Conservation (phyloP, 2,888 invertebrate genomes). For the Drosophila flavopinicola region DNA sequence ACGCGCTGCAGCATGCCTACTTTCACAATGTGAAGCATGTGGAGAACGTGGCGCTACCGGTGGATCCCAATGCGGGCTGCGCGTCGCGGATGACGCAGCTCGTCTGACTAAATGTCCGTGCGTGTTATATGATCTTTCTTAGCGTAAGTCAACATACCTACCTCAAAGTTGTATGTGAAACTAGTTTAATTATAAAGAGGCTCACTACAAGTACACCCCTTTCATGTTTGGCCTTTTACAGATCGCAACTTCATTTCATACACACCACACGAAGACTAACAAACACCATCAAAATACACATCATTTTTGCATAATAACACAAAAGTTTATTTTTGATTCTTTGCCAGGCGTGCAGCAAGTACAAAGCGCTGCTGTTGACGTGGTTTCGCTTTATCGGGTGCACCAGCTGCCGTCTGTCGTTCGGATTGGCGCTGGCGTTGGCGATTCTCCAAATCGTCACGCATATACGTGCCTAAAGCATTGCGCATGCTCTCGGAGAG, state of each 20-base stretch:
- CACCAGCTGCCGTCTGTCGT: not conserved
- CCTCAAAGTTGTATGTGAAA: slow-evolving; percentile 39
- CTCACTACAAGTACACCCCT: slow-evolving; percentile 1
- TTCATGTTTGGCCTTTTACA: slow-evolving; percentile 35
- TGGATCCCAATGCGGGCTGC: slow-evolving; percentile 58
- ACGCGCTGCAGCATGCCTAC: slow-evolving; percentile 90
- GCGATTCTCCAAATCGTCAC: slow-evolving; percentile 51
- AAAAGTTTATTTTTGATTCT: slow-evolving; percentile 47
- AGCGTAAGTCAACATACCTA: slow-evolving; percentile 58
- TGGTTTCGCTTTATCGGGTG: slow-evolving; percentile 18
- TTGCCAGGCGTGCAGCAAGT: slow-evolving; percentile 48
- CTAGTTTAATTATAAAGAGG: slow-evolving; percentile 38
- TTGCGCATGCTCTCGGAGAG: slow-evolving; percentile 60
- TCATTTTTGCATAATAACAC: slow-evolving; percentile 46
- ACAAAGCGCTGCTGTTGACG: slow-evolving; percentile 23
- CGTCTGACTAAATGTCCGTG: slow-evolving; percentile 29
- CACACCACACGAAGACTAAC: slow-evolving; percentile 21
- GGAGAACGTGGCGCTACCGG: slow-evolving; percentile 75
- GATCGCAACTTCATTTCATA: slow-evolving; percentile 48
- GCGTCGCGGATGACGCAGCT: slow-evolving; percentile 56
- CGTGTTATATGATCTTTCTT: slow-evolving; percentile 46
- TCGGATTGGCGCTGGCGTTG: slow-evolving; percentile 53
- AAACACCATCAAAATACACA: slow-evolving; percentile 42
- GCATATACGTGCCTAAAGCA: slow-evolving; percentile 60
- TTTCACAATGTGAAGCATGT: slow-evolving; percentile 89